A percentile compares a stretch with the other conserved stretches of the same genome.
Evolutionary conservation across 2,113 vertebrate genomes (phyloP).

Genomic region (Anarhynchus alexandrinus): DNA sequence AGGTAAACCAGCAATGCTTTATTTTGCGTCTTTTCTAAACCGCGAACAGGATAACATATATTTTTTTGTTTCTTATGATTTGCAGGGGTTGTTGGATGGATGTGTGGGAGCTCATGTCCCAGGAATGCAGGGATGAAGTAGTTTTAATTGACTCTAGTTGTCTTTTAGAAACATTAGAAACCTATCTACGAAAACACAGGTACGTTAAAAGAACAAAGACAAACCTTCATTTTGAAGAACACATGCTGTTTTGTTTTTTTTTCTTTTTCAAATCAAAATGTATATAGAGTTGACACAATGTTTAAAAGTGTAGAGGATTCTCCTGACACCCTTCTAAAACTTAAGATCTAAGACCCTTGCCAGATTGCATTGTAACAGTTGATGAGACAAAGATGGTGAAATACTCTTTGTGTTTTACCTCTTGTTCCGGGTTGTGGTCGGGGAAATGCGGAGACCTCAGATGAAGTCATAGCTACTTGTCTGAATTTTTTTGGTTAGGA

Average conservation of each 20-base stretch:
- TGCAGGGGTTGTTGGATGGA: constrained; percentile 97
- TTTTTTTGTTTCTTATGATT: not conserved
- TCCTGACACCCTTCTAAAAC: not conserved
- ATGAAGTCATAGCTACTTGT: not conserved
- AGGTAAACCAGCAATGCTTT: constrained; percentile 63
- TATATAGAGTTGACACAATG: not conserved
- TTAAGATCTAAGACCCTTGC: not conserved
- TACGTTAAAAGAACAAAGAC: constrained; percentile 8
- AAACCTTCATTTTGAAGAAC: accelerated
- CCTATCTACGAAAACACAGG: constrained; percentile 95
- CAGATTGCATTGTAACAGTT: not conserved
- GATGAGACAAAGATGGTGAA: not conserved
- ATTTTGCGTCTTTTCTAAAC: not conserved
- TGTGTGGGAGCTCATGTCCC: constrained; percentile 98
- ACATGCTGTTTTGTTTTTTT: accelerated
- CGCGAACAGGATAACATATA: not conserved
- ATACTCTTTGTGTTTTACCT: not conserved
- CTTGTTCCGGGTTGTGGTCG: accelerated
- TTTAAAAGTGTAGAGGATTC: not conserved
- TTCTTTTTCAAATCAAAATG: not conserved
- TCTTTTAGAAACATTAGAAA: constrained; percentile 94
- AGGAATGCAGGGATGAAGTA: constrained; percentile 96
- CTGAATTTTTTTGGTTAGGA: not conserved
- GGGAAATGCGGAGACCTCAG: not conserved
- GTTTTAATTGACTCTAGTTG: constrained; percentile 93